These are phyloP conservation scores for Geotrupes spiniger DNA, from an alignment of 2,888 invertebrate species.

Conservation along the genomic window DNA sequence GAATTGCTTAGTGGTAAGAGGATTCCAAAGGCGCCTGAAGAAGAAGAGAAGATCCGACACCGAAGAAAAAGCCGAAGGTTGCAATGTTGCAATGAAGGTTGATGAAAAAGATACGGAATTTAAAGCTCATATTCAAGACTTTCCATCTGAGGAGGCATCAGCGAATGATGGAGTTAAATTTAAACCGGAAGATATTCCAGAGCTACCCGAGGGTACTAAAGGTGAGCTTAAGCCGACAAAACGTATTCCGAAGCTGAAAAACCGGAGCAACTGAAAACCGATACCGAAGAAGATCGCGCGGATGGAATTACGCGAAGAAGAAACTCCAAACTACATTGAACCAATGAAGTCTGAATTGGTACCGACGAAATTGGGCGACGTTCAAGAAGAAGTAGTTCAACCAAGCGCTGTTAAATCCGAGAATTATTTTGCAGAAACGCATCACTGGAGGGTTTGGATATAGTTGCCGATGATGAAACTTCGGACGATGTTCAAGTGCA, in stretches of 20 bases:
- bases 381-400: constrained; percentile 38
- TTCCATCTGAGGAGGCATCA: constrained; percentile 33
- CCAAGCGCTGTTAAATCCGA: constrained; percentile 48
- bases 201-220: constrained; percentile 6
- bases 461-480: constrained; percentile 54
- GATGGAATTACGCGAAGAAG: constrained; percentile 21
- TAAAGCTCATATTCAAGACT: constrained; percentile 36
- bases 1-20: constrained; percentile 36
- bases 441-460: constrained; percentile 54
- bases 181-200: constrained; percentile 37
- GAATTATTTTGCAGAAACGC: constrained; percentile 58
- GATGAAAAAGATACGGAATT: constrained; percentile 32
- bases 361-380: constrained; percentile 42
- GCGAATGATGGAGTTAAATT: constrained; percentile 29
- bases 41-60: constrained; percentile 52
- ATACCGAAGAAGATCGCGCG: constrained; percentile 28
- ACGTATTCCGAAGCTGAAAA: constrained; percentile 27
- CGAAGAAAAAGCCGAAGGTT: constrained; percentile 27
- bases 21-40: constrained; percentile 41
- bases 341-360: constrained; percentile 36
- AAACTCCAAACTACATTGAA: constrained; percentile 19
- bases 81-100: no score
- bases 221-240: constrained; percentile 25
- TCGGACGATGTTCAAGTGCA: constrained; percentile 49
- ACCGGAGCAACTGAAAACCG: constrained; percentile 30